Percentiles rank a stretch among this genome's conserved stretches.
phyloP scores from a whole-genome alignment of 1,140 invertebrate species.

The Cydia fagiglandana region DNA sequence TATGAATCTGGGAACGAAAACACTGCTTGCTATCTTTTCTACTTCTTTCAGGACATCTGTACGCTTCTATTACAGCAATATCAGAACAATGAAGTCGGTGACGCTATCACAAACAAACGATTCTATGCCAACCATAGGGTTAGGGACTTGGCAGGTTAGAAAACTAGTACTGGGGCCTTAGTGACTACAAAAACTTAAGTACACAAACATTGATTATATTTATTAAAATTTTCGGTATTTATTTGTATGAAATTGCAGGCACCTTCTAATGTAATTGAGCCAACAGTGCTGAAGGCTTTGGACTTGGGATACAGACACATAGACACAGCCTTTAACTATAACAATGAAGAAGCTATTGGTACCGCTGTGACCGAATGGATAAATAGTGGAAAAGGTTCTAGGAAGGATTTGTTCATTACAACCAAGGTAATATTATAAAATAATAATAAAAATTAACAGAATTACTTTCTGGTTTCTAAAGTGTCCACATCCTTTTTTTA shows the following conservation, averaged over 20 bases:
- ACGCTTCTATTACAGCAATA: slow-evolving; percentile 43
- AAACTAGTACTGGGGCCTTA: slow-evolving; percentile 25
- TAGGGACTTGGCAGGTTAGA: slow-evolving; percentile 89
- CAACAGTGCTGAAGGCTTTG: slow-evolving; percentile 82
- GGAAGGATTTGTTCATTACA: slow-evolving; percentile 90
- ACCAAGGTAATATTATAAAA: slow-evolving; percentile 83
- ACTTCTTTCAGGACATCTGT: slow-evolving; percentile 32
- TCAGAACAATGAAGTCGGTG: slow-evolving; percentile 62
- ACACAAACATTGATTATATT: slow-evolving; percentile 28
- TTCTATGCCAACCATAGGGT: slow-evolving; percentile 87
- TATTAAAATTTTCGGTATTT: slow-evolving; percentile 35
- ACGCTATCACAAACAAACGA: slow-evolving; percentile 70
- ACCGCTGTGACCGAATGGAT: slow-evolving; percentile 87
- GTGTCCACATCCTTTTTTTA: too few relatives aligned
- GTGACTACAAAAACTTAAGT: slow-evolving; percentile 35
- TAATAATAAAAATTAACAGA: neutral
- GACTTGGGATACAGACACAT: slow-evolving; percentile 88
- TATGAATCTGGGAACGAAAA: slow-evolving; percentile 43
- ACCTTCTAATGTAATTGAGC: slow-evolving; percentile 85
- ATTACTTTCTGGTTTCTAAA: neutral
- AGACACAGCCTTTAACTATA: slow-evolving; percentile 90
- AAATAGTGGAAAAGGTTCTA: slow-evolving; percentile 83
- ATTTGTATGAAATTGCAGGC: slow-evolving; percentile 74
- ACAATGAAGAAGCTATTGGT: slow-evolving; percentile 90
- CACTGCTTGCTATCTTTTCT: slow-evolving; percentile 35